Percentiles rank a stretch among this genome's conserved stretches.
These are phyloP conservation scores for Didymodactylos carnosus DNA, from an alignment of 2,888 invertebrate genomes.

Conservation along the genomic window DNA sequence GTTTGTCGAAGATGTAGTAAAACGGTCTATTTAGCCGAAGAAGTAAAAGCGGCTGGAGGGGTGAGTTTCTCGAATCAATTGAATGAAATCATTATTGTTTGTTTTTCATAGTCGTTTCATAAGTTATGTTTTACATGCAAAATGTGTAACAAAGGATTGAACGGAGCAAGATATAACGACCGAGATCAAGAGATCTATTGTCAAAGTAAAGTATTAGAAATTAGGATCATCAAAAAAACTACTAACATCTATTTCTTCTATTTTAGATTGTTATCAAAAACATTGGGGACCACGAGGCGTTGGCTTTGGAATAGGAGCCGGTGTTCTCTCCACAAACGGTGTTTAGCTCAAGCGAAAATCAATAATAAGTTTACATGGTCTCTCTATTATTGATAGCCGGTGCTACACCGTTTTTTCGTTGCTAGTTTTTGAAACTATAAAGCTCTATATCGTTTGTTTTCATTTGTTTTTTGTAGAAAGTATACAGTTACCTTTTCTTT, in stretches of 20 bases:
- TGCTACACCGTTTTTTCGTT: no score
- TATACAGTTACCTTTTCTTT: no score
- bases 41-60: constrained; percentile 1
- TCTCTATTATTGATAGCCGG: no score
- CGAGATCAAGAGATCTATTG: neutral
- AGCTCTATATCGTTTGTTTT: no score
- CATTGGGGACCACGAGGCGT: constrained; percentile 4
- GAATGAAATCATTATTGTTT: neutral
- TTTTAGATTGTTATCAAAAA: constrained; percentile 10
- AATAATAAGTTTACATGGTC: no score
- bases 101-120: neutral
- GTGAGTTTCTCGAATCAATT: neutral
- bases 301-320: constrained; percentile 6
- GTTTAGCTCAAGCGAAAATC: no score
- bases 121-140: neutral
- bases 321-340: neutral
- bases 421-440: no score
- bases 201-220: neutral
- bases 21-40: constrained; percentile 12
- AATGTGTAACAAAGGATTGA: neutral
- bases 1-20: constrained; percentile 8
- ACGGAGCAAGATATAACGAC: neutral
- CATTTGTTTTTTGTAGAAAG: no score
- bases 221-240: neutral
- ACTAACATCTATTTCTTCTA: no score